Evolutionary conservation across 1,140 invertebrate species (phyloP).

Genomic region (Nylanderia fulva): DNA sequence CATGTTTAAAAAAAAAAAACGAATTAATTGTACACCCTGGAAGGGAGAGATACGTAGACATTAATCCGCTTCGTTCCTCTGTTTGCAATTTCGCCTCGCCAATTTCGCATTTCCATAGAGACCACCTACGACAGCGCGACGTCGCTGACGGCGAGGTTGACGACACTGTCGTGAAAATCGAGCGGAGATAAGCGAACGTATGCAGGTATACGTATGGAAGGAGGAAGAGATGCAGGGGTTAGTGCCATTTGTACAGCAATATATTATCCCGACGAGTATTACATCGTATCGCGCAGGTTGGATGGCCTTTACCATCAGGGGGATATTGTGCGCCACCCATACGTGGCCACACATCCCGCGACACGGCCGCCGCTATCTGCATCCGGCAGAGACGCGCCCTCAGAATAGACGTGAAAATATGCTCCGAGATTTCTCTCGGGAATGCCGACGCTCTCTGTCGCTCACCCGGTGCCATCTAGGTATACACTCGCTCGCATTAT

Average conservation of each 20-base stretch:
- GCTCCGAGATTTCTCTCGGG: constrained; percentile 84
- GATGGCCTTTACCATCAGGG: constrained; percentile 84
- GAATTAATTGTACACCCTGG: neutral
- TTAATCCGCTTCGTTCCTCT: constrained; percentile 10
- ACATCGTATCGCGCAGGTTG: constrained; percentile 80
- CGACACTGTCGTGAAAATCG: constrained; percentile 66
- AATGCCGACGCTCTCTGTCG: constrained; percentile 66
- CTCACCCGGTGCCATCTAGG: constrained; percentile 47
- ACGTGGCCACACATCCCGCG: constrained; percentile 76
- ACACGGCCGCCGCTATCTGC: constrained; percentile 81
- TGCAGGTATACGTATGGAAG: constrained; percentile 36
- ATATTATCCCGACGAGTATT: constrained; percentile 81
- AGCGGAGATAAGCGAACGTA: constrained; percentile 69
- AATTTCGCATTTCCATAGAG: constrained; percentile 3
- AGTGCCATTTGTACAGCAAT: constrained; percentile 81
- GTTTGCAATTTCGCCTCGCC: neutral
- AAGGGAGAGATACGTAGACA: neutral
- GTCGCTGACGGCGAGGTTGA: neutral
- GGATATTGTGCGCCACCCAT: constrained; percentile 79
- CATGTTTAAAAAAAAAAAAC: neutral
- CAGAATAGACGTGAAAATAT: constrained; percentile 84
- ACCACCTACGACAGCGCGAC: neutral
- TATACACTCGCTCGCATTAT: constrained; percentile 63
- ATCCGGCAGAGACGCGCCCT: constrained; percentile 83
- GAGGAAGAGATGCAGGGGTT: constrained; percentile 19